Conservation (phyloP, 2,888 invertebrate species). For the Callyntrura sp. region DNA sequence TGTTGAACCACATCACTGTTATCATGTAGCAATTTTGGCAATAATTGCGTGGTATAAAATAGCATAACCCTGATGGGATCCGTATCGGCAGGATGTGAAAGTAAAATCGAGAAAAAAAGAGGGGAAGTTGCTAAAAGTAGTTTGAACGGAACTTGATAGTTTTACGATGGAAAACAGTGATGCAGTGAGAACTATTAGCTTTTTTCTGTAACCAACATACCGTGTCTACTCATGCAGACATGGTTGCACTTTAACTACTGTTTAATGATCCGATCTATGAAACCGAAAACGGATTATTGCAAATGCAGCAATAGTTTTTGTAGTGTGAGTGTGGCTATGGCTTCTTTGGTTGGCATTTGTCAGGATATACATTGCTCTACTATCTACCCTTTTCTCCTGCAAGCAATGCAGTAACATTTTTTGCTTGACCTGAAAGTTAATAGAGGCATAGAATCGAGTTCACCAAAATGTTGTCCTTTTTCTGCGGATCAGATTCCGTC, state of each 20-base stretch:
- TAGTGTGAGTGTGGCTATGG: not conserved
- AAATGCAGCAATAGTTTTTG: constrained; percentile 36
- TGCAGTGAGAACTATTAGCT: constrained; percentile 47
- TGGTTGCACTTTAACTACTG: constrained; percentile 72
- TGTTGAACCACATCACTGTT: constrained; percentile 11
- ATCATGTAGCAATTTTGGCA: constrained; percentile 8
- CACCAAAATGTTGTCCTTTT: constrained; percentile 11
- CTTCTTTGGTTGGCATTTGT: not conserved
- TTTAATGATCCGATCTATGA: constrained; percentile 81
- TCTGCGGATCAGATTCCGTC: not conserved
- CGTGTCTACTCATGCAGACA: constrained; percentile 67
- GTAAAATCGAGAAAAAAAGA: constrained; percentile 52
- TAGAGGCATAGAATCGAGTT: constrained; percentile 46
- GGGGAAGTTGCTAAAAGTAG: constrained; percentile 74
- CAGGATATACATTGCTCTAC: no score
- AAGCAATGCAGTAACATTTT: constrained; percentile 47
- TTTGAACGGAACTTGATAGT: constrained; percentile 42
- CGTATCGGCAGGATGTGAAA: constrained; percentile 29
- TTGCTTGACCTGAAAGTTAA: constrained; percentile 66
- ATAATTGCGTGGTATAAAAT: not conserved
- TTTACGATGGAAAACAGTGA: constrained; percentile 32
- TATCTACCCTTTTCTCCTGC: no score
- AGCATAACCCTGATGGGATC: not conserved
- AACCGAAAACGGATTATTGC: constrained; percentile 72
- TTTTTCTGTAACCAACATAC: constrained; percentile 43